These are phyloP conservation scores for Erebia palarica DNA, from an alignment of 2,888 invertebrate species.

Conservation along the genomic window DNA sequence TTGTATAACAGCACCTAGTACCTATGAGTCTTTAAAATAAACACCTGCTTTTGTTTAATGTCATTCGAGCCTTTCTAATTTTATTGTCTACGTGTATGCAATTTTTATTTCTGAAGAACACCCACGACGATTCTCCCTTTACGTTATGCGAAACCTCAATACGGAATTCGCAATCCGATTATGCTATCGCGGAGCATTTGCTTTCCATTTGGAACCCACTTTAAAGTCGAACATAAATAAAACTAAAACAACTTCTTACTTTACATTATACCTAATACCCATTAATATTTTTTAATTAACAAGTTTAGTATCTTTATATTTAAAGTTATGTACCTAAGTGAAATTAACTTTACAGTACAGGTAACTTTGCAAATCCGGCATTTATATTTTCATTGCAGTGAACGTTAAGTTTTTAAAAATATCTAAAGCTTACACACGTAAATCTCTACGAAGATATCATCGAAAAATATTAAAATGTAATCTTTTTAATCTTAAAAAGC, in stretches of 20 bases:
- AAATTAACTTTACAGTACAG: too few relatives aligned
- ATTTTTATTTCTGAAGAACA: constrained; percentile 43
- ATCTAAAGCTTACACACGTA: background rate
- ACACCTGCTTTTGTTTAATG: constrained; percentile 39
- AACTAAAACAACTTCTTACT: background rate
- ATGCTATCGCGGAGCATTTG: constrained; percentile 10
- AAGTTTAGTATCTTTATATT: too few relatives aligned
- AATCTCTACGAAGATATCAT: background rate
- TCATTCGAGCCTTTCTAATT: constrained; percentile 42
- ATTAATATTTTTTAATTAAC: too few relatives aligned
- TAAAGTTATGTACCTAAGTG: too few relatives aligned
- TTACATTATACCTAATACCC: too few relatives aligned
- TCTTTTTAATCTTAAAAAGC: background rate
- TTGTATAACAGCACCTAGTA: constrained; percentile 15
- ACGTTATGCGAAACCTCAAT: constrained; percentile 25
- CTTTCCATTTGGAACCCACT: constrained; percentile 4
- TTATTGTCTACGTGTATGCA: constrained; percentile 43
- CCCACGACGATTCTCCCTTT: constrained; percentile 39
- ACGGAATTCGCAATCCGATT: constrained; percentile 31
- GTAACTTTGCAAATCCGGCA: too few relatives aligned
- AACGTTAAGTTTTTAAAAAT: background rate
- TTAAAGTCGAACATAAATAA: background rate
- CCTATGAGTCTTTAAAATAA: constrained; percentile 20
- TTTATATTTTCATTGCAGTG: too few relatives aligned
- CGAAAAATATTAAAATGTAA: background rate